These are phyloP conservation scores for Vanacampus margaritifer DNA, from an alignment of 2,113 vertebrate genomes.

Conservation along the genomic window DNA sequence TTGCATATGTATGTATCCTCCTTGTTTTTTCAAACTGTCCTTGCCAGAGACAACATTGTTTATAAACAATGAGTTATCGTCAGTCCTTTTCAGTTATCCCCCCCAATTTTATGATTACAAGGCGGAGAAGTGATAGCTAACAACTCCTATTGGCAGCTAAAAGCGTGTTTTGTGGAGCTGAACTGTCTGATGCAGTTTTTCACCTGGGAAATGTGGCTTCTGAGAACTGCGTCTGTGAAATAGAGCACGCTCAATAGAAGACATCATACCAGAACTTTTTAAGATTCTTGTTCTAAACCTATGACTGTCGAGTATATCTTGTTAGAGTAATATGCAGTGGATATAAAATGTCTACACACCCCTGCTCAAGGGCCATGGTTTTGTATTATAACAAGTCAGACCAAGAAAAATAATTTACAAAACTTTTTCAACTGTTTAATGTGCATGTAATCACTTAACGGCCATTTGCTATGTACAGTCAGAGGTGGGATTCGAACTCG, in stretches of 20 bases:
- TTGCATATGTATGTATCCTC: background rate
- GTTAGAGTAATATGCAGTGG: background rate
- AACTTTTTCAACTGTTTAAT: too few relatives aligned
- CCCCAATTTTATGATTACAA: background rate
- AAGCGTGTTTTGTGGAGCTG: background rate
- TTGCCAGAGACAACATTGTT: constrained; percentile 3
- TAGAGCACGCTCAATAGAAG: background rate
- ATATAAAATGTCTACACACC: background rate
- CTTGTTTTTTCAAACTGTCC: background rate
- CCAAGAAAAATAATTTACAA: too few relatives aligned
- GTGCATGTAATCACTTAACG: too few relatives aligned
- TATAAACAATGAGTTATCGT: constrained; percentile 3
- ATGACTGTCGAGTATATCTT: background rate
- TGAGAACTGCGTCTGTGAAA: constrained; percentile 2
- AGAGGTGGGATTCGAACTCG: too few relatives aligned
- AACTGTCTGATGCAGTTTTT: background rate
- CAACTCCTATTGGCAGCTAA: constrained; percentile 4
- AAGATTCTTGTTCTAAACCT: background rate
- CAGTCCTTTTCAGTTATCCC: background rate
- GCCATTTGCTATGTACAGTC: too few relatives aligned
- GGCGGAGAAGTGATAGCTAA: constrained; percentile 5
- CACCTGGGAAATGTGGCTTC: constrained; percentile 2
- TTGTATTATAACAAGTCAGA: too few relatives aligned
- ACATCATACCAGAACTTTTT: background rate
- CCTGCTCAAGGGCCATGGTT: background rate